Conservation (phyloP, 2,797 vertebrate genomes). For the Coranthus polyacanthus region DNA sequence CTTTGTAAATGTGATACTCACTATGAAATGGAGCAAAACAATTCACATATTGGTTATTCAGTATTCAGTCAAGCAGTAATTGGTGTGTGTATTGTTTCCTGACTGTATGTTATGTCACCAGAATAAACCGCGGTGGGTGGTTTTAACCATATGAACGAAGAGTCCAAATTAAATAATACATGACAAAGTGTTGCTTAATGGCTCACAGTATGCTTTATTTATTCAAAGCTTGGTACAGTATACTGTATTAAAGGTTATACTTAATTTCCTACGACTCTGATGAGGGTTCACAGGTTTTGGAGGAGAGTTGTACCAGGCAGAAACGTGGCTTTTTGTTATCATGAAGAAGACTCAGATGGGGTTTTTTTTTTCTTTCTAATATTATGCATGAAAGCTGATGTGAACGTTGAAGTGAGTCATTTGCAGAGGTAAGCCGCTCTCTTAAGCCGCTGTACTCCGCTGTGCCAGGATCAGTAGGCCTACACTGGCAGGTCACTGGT, state of each 20-base stretch:
- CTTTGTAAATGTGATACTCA: too few relatives aligned
- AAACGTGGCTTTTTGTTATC: neutral
- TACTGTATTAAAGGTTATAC: neutral
- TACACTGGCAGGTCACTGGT: constrained; percentile 71
- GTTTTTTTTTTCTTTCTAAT: neutral
- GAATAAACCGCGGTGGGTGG: neutral
- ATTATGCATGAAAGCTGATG: constrained; percentile 42
- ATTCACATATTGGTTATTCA: neutral
- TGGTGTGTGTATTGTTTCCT: constrained; percentile 13
- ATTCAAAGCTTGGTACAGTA: too few relatives aligned
- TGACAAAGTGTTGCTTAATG: neutral
- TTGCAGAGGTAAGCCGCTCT: constrained; percentile 69
- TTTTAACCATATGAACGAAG: neutral
- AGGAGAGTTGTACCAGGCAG: neutral
- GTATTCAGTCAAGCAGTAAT: neutral
- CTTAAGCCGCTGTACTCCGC: constrained; percentile 69
- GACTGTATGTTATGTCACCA: constrained; percentile 5
- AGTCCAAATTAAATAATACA: neutral
- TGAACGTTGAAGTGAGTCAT: constrained; percentile 55
- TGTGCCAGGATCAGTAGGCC: constrained; percentile 74
- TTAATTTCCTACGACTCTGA: neutral
- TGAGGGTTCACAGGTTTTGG: neutral
- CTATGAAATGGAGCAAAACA: neutral
- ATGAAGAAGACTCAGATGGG: constrained; percentile 16
- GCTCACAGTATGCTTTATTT: neutral